Percentiles rank a stretch among this genome's conserved stretches.
Conservation (phyloP, 1,140 invertebrate genomes). For the Eriosoma lanigerum region DNA sequence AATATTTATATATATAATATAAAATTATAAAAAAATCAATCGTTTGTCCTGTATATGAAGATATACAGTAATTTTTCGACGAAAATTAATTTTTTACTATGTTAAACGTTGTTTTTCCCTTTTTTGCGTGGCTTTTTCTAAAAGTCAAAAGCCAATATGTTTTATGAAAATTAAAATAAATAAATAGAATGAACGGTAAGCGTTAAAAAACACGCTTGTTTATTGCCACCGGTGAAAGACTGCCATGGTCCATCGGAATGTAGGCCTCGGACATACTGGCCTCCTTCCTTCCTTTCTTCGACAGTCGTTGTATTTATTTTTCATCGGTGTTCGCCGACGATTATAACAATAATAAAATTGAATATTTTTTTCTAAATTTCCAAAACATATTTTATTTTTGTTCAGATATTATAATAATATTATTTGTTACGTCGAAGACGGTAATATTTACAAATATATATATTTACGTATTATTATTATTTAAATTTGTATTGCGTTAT, state of each 20-base stretch:
- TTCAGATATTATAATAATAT: too few relatives aligned
- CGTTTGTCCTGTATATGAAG: too few relatives aligned
- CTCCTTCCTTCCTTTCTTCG: constrained; percentile 3
- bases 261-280: constrained; percentile 46
- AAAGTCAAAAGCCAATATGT: background rate
- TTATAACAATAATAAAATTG: background rate
- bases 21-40: too few relatives aligned
- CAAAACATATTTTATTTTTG: background rate
- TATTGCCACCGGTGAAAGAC: constrained; percentile 21
- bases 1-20: too few relatives aligned
- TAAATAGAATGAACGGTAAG: background rate
- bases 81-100: too few relatives aligned
- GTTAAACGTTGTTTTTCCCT: too few relatives aligned
- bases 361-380: background rate
- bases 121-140: too few relatives aligned
- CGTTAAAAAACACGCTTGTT: background rate
- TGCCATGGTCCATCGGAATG: constrained; percentile 19
- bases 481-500: background rate
- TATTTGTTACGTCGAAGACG: too few relatives aligned
- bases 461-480: too few relatives aligned
- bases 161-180: constrained; percentile 2
- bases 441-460: too few relatives aligned
- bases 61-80: too few relatives aligned
- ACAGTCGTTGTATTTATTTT: background rate
- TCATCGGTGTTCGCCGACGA: background rate